Percentiles rank a stretch among this genome's conserved stretches.
Conservation (phyloP, 23 tunicate species). For the Diplosoma virens region DNA sequence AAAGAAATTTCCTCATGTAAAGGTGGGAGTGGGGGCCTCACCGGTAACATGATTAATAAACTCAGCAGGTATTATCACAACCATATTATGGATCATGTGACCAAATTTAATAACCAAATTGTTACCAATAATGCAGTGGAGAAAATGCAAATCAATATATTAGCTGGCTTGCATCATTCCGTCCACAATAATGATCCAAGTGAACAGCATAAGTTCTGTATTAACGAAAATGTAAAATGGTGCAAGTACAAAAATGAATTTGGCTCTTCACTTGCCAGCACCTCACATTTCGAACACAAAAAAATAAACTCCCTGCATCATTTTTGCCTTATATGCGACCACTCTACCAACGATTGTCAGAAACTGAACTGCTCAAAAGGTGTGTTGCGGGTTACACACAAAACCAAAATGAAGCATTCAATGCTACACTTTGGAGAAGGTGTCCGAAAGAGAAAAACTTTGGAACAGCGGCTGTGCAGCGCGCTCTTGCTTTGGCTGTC, state of each 20-base stretch:
- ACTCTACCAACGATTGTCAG: neutral
- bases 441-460: conserved; percentile 21
- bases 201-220: conserved; percentile 15
- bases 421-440: conserved; percentile 23
- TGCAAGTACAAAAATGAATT: neutral
- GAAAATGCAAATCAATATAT: conserved; percentile 5
- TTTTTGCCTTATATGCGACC: conserved; percentile 28
- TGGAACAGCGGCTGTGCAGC: conserved; percentile 26
- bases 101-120: neutral
- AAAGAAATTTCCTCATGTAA: neutral
- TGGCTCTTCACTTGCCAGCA: neutral
- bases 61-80: neutral
- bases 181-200: conserved; percentile 7
- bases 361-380: neutral
- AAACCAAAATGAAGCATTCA: conserved; percentile 35
- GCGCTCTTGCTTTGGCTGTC: neutral
- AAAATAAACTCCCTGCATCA: neutral
- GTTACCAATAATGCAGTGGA: neutral
- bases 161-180: conserved; percentile 15
- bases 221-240: neutral
- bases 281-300: neutral
- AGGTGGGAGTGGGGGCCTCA: conserved; percentile 27
- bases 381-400: conserved; percentile 21
- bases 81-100: neutral
- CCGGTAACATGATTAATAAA: neutral